A percentile compares a stretch with the other conserved stretches of the same genome.
These are phyloP conservation scores for Tyria jacobaeae DNA, from an alignment of 2,888 invertebrate species.

Conservation along the genomic window DNA sequence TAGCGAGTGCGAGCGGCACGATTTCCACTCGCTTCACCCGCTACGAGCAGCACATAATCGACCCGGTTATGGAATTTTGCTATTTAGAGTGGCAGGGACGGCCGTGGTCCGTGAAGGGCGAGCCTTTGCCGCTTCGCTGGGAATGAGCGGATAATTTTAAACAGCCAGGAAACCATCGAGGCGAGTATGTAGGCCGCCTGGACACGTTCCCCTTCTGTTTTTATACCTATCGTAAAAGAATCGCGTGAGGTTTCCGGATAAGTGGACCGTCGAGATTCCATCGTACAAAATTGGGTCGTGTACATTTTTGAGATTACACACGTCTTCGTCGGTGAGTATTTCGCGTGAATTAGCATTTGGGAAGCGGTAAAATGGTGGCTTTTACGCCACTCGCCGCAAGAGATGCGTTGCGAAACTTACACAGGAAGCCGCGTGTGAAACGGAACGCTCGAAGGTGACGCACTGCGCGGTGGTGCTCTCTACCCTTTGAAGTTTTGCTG, in stretches of 20 bases:
- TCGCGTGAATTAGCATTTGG: constrained; percentile 64
- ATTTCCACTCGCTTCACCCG: constrained; percentile 24
- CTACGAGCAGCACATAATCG: constrained; percentile 53
- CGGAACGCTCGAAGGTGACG: constrained; percentile 70
- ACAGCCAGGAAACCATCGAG: constrained; percentile 80
- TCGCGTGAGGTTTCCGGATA: constrained; percentile 77
- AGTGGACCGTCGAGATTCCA: constrained; percentile 76
- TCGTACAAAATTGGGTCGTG: constrained; percentile 70
- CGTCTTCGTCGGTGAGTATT: constrained; percentile 53
- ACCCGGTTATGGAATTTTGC: constrained; percentile 62
- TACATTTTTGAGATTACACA: constrained; percentile 62
- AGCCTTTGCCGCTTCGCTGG: constrained; percentile 76
- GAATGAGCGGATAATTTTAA: constrained; percentile 80
- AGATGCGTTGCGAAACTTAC: constrained; percentile 67
- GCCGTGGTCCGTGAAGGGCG: constrained; percentile 81
- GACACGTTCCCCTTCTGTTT: constrained; percentile 68
- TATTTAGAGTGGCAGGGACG: constrained; percentile 68
- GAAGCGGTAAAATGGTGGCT: constrained; percentile 64
- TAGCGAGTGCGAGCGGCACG: constrained; percentile 55
- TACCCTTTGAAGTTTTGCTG: constrained; percentile 39
- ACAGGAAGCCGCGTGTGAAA: constrained; percentile 73
- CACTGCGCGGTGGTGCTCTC: constrained; percentile 45
- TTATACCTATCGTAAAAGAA: constrained; percentile 75
- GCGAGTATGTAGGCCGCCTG: constrained; percentile 82
- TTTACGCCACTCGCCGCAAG: constrained; percentile 64